phyloP scores from a whole-genome alignment of 92 coral and sea anemone species.

The Montipora capitata region DNA sequence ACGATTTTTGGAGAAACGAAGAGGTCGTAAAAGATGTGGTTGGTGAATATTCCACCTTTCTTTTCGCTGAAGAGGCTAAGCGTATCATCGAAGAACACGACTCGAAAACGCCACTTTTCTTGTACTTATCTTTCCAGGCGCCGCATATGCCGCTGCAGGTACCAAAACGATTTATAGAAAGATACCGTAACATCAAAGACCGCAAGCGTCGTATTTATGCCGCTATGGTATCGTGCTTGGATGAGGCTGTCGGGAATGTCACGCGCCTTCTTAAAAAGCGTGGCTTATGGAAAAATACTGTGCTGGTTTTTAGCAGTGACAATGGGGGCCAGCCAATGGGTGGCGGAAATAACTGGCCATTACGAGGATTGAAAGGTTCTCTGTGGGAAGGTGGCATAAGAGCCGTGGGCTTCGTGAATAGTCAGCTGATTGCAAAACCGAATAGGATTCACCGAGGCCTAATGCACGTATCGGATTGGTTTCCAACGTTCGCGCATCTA shows the following conservation, averaged over 20 bases:
- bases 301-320: conserved; percentile 75
- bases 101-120: conserved; percentile 35
- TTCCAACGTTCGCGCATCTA: conserved; percentile 75
- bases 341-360: conserved; percentile 83
- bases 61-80: conserved; percentile 40
- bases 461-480: conserved; percentile 81
- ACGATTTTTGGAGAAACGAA: conserved; percentile 52
- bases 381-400: conserved; percentile 84
- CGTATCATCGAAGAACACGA: conserved; percentile 49
- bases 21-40: not conserved
- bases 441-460: conserved; percentile 44
- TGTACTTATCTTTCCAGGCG: conserved; percentile 57
- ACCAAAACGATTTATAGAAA: conserved; percentile 31
- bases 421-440: conserved; percentile 66
- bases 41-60: conserved; percentile 41
- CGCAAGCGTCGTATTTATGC: conserved; percentile 51
- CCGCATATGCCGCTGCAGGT: conserved; percentile 56
- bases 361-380: conserved; percentile 79
- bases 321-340: conserved; percentile 70
- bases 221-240: conserved; percentile 61
- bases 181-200: conserved; percentile 32
- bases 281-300: conserved; percentile 69
- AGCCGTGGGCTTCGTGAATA: conserved; percentile 76
- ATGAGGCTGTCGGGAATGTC: conserved; percentile 55
- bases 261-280: conserved; percentile 41